Percentiles rank a stretch among this genome's conserved stretches.
Evolutionary conservation across 1,140 invertebrate genomes (phyloP).

Genomic region (Drosophila kohkoa): DNA sequence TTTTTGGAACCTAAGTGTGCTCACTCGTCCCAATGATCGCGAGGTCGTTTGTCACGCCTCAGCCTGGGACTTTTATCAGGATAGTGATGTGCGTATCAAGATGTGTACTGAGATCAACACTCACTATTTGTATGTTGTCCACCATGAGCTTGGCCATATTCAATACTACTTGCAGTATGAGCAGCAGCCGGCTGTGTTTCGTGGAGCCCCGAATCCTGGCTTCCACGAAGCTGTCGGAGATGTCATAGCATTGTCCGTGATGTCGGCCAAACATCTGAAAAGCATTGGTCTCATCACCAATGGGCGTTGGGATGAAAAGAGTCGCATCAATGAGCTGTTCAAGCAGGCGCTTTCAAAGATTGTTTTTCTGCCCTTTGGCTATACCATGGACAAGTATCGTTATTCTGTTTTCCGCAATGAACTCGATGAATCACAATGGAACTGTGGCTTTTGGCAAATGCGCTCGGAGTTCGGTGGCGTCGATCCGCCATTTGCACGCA

Average conservation of each 20-base stretch:
- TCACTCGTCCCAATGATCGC: slow-evolving; percentile 88
- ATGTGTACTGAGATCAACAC: slow-evolving; percentile 91
- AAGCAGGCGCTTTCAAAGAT: slow-evolving; percentile 87
- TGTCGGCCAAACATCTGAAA: slow-evolving; percentile 87
- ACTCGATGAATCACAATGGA: slow-evolving; percentile 85
- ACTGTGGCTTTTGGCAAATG: slow-evolving; percentile 87
- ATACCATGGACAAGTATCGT: slow-evolving; percentile 86
- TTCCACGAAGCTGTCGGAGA: slow-evolving; percentile 92
- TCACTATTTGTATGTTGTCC: slow-evolving; percentile 89
- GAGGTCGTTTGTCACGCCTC: slow-evolving; percentile 91
- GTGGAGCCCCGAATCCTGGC: slow-evolving; percentile 91
- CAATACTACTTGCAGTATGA: slow-evolving; percentile 91
- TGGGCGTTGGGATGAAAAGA: slow-evolving; percentile 68
- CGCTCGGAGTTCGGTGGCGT: slow-evolving; percentile 87
- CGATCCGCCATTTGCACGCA: slow-evolving; percentile 86
- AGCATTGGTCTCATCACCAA: slow-evolving; percentile 85
- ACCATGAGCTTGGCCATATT: slow-evolving; percentile 93
- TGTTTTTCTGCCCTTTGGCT: slow-evolving; percentile 87
- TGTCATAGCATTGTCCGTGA: slow-evolving; percentile 88
- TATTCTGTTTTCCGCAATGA: slow-evolving; percentile 87
- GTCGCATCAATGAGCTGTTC: slow-evolving; percentile 79
- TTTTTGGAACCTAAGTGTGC: slow-evolving; percentile 93
- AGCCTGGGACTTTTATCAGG: slow-evolving; percentile 92
- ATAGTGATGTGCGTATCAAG: slow-evolving; percentile 89
- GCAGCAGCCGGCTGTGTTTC: slow-evolving; percentile 88